Conservation (phyloP, 2,888 invertebrate genomes). For the Himalopsyche japonica region DNA sequence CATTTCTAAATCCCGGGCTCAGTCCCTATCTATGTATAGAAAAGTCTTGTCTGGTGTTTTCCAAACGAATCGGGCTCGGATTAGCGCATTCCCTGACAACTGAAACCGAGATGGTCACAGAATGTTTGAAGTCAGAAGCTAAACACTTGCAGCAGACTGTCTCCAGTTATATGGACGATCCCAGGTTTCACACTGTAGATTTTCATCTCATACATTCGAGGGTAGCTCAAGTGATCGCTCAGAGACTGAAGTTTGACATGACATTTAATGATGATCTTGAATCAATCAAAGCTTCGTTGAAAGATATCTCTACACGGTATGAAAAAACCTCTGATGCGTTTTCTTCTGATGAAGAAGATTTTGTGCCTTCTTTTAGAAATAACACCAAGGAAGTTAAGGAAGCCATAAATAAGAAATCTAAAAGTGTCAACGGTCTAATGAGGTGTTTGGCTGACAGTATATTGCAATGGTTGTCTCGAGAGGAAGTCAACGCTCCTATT, state of each 20-base stretch:
- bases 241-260: conserved; percentile 59
- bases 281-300: conserved; percentile 50
- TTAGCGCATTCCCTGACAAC: conserved; percentile 62
- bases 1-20: conserved; percentile 42
- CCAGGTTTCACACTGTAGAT: conserved; percentile 65
- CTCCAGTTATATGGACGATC: conserved; percentile 70
- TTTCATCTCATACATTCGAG: conserved; percentile 69
- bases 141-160: conserved; percentile 71
- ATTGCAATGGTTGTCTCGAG: conserved; percentile 52
- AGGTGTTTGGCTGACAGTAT: conserved; percentile 55
- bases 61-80: conserved; percentile 69
- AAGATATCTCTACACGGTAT: conserved; percentile 53
- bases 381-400: conserved; percentile 47
- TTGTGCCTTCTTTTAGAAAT: conserved; percentile 48
- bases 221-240: conserved; percentile 65
- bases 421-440: conserved; percentile 50
- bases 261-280: conserved; percentile 53
- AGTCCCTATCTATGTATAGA: conserved; percentile 62
- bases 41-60: conserved; percentile 67
- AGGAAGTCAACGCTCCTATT: conserved; percentile 46
- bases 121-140: conserved; percentile 67
- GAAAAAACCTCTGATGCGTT: conserved; percentile 56
- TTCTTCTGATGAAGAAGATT: conserved; percentile 63
- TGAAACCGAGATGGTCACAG: conserved; percentile 60
- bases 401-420: conserved; percentile 46